Conservation (phyloP, 2,797 vertebrate species). For the Numenius phaeopus region DNA sequence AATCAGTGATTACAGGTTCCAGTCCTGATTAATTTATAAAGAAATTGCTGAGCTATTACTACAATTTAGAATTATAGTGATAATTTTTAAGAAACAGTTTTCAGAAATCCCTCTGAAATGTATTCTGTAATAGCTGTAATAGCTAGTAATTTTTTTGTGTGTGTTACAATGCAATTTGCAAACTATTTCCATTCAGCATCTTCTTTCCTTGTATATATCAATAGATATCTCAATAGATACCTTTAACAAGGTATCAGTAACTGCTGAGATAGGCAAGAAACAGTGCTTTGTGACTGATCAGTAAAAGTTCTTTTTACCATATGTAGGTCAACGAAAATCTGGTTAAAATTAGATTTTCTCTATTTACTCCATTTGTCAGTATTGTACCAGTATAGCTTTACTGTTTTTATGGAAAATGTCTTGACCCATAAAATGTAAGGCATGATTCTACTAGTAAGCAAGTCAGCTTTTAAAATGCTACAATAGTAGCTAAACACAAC, state of each 20-base stretch:
- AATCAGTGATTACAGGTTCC: not conserved
- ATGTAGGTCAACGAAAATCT: not conserved
- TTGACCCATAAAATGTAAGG: not conserved
- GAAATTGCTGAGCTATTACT: not conserved
- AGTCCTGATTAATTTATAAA: not conserved
- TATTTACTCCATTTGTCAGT: not conserved
- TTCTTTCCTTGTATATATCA: not conserved
- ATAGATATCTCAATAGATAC: not conserved
- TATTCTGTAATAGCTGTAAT: not conserved
- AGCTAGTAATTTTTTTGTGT: not conserved
- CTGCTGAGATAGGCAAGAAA: not conserved
- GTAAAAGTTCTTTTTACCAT: not conserved
- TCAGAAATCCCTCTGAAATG: not conserved
- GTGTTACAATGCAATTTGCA: not conserved
- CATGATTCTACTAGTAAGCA: not conserved
- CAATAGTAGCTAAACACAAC: not conserved
- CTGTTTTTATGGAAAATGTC: not conserved
- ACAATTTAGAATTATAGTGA: not conserved
- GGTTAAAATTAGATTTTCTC: not conserved
- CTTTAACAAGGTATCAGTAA: not conserved
- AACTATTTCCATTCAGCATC: not conserved
- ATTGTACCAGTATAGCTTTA: not conserved
- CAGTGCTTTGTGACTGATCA: not conserved
- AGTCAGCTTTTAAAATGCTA: not conserved
- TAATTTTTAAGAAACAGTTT: not conserved